These are phyloP conservation scores for Chionis minor DNA, from an alignment of 2,113 vertebrate species.

Conservation along the genomic window DNA sequence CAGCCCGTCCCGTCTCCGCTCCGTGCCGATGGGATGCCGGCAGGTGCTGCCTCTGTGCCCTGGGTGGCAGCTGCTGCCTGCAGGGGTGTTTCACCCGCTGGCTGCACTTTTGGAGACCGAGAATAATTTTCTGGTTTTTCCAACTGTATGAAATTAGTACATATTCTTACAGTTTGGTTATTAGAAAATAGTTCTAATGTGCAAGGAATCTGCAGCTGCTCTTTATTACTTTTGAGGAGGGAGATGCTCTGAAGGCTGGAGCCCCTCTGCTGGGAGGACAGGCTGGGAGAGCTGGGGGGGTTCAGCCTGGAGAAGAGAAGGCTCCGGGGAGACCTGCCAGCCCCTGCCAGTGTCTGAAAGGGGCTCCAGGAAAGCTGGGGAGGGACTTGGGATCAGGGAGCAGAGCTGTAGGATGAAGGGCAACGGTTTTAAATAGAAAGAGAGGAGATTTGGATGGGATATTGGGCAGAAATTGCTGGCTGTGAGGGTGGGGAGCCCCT, in stretches of 20 bases:
- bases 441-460: too few species aligned
- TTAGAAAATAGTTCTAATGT: neutral
- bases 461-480: too few species aligned
- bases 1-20: neutral
- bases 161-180: neutral
- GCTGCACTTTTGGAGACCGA: neutral
- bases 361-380: too few species aligned
- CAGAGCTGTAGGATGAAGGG: too few species aligned
- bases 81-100: neutral
- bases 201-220: neutral
- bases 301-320: too few species aligned
- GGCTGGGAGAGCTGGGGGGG: too few species aligned
- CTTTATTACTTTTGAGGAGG: neutral
- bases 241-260: neutral
- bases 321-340: neutral
- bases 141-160: neutral
- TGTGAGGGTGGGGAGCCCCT: too few species aligned
- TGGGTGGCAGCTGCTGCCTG: neutral
- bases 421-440: rapidly evolving
- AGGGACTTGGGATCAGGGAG: too few species aligned
- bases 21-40: rapidly evolving
- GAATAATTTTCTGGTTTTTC: neutral
- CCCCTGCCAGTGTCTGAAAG: neutral
- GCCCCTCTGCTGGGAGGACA: too few species aligned
- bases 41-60: neutral